Evolutionary conservation across 2,797 vertebrate genomes (phyloP).

Genomic region (Halcyon badia): DNA sequence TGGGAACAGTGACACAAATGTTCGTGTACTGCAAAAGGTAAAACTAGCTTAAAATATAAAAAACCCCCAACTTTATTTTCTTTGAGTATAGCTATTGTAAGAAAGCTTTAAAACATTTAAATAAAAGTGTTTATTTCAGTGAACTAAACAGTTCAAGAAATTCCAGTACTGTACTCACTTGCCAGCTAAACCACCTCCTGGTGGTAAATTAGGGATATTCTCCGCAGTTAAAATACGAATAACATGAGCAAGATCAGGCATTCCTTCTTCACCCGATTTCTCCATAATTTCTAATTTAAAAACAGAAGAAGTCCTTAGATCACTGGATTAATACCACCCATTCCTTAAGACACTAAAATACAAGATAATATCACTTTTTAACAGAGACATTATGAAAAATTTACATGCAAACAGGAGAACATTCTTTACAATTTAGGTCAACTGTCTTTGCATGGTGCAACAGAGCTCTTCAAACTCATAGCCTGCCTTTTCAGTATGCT

Average conservation of each 20-base stretch:
- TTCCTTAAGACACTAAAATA: neutral
- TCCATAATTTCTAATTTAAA: conserved; percentile 90
- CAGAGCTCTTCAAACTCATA: neutral
- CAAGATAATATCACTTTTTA: neutral
- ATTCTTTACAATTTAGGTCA: neutral
- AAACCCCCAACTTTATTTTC: rapidly evolving
- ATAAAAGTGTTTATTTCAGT: neutral
- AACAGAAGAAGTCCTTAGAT: conserved; percentile 54
- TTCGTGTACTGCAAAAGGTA: neutral
- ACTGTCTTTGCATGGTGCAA: neutral
- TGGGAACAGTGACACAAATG: neutral
- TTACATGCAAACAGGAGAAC: neutral
- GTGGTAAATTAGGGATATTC: conserved; percentile 95
- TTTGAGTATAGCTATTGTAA: neutral
- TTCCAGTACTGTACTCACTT: conserved; percentile 88
- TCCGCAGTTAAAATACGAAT: conserved; percentile 95
- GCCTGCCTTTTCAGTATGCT: neutral
- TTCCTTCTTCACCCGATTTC: conserved; percentile 91
- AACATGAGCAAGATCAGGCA: conserved; percentile 95
- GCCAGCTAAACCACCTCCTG: conserved; percentile 97
- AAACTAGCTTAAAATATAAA: neutral
- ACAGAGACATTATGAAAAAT: neutral
- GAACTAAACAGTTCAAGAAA: neutral
- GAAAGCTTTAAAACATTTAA: neutral
- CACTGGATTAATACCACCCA: conserved; percentile 17